Conservation (phyloP, 2,888 invertebrate species). For the Lasioglossum vierecki region DNA sequence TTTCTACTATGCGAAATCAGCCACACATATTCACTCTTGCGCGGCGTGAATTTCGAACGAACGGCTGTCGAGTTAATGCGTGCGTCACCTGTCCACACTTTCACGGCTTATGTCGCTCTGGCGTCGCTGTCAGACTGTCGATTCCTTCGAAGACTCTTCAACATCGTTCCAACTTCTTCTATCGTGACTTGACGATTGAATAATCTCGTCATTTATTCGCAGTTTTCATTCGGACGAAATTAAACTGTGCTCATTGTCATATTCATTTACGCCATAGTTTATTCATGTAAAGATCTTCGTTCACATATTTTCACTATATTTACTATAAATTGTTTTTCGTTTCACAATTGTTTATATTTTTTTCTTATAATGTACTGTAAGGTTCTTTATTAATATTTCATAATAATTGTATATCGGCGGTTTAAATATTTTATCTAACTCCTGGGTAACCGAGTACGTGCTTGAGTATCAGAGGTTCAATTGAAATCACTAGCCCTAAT, state of each 20-base stretch:
- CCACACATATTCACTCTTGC: constrained; percentile 49
- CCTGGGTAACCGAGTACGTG: too few species aligned
- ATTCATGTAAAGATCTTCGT: neutral
- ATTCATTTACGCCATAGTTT: neutral
- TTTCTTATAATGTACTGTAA: neutral
- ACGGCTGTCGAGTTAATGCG: constrained; percentile 45
- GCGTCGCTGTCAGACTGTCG: neutral
- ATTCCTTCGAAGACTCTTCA: constrained; percentile 8
- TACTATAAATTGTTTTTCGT: neutral
- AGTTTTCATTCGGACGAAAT: neutral
- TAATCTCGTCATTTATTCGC: neutral
- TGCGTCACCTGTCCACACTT: constrained; percentile 51
- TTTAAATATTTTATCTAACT: too few species aligned
- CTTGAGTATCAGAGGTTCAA: too few species aligned
- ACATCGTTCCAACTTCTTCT: neutral
- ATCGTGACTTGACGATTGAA: neutral
- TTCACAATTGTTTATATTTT: neutral
- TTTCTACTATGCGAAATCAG: constrained; percentile 56
- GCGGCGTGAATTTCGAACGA: constrained; percentile 58
- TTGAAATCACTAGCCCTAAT: too few species aligned
- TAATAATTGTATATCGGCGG: too few species aligned
- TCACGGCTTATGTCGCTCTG: constrained; percentile 48
- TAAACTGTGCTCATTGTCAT: neutral
- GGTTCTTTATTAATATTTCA: neutral
- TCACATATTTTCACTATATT: neutral